Conservation (phyloP, 2,888 invertebrate genomes). For the Pteria penguin region DNA sequence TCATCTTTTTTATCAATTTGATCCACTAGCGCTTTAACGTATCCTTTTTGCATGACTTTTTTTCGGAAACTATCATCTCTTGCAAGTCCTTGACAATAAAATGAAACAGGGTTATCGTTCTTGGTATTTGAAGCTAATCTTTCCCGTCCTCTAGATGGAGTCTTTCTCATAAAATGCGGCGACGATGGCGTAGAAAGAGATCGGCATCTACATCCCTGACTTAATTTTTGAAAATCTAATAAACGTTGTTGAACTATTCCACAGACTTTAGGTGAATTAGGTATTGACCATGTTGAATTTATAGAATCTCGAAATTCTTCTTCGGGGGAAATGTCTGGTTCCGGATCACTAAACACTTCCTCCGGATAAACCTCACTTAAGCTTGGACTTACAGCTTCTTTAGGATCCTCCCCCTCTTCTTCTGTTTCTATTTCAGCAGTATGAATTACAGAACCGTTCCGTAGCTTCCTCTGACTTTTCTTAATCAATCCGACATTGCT, state of each 20-base stretch:
- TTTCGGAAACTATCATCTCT: slow-evolving; percentile 35
- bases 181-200: slow-evolving; percentile 46
- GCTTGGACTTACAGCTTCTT: slow-evolving; percentile 40
- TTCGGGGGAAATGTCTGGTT: slow-evolving; percentile 35
- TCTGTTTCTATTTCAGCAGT: slow-evolving; percentile 14
- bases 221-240: slow-evolving; percentile 58
- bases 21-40: slow-evolving; percentile 66
- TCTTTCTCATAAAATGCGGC: slow-evolving; percentile 32
- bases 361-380: slow-evolving; percentile 32
- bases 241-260: slow-evolving; percentile 66
- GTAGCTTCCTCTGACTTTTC: slow-evolving; percentile 43
- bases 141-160: slow-evolving; percentile 5
- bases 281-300: slow-evolving; percentile 57
- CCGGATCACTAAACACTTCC: slow-evolving; percentile 44
- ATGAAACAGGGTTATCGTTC: slow-evolving; percentile 4
- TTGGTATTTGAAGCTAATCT: slow-evolving; percentile 13
- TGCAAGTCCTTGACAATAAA: slow-evolving; percentile 32
- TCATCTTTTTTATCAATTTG: slow-evolving; percentile 53
- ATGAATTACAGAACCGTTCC: slow-evolving; percentile 41
- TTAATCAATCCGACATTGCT: slow-evolving; percentile 57
- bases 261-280: slow-evolving; percentile 63
- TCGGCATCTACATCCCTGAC: slow-evolving; percentile 14
- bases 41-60: slow-evolving; percentile 60
- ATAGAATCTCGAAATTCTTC: slow-evolving; percentile 9
- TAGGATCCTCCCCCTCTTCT: slow-evolving; percentile 45